Conservation (phyloP, 2,797 vertebrate genomes). For the Clarias platycephalus region DNA sequence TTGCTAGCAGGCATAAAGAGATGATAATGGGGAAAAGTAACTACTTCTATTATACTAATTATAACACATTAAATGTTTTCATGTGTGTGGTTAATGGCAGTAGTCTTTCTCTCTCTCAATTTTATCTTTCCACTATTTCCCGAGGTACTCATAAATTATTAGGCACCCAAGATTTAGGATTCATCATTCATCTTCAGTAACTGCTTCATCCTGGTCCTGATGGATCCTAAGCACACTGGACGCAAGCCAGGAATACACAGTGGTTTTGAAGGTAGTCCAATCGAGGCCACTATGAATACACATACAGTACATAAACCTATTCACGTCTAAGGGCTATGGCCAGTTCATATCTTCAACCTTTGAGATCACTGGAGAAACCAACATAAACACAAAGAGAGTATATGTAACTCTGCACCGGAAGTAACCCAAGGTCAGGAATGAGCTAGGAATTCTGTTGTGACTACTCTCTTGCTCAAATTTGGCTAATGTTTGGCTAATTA, state of each 20-base stretch:
- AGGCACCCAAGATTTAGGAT: background rate
- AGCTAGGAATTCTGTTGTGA: too few relatives aligned
- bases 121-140: background rate
- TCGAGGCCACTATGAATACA: background rate
- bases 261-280: background rate
- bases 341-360: background rate
- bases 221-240: background rate
- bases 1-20: too few relatives aligned
- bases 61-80: too few relatives aligned
- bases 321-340: background rate
- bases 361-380: too few relatives aligned
- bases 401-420: too few relatives aligned
- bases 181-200: background rate
- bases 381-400: too few relatives aligned
- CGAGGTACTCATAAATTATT: background rate
- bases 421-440: too few relatives aligned
- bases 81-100: too few relatives aligned
- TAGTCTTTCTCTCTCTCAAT: too few relatives aligned
- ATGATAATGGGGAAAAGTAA: too few relatives aligned
- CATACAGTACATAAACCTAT: background rate
- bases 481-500: background rate
- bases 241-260: background rate
- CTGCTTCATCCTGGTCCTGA: background rate
- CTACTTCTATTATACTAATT: too few relatives aligned
- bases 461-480: background rate